phyloP scores from a whole-genome alignment of 2,113 vertebrate genomes.

The Peromyscus leucopus region DNA sequence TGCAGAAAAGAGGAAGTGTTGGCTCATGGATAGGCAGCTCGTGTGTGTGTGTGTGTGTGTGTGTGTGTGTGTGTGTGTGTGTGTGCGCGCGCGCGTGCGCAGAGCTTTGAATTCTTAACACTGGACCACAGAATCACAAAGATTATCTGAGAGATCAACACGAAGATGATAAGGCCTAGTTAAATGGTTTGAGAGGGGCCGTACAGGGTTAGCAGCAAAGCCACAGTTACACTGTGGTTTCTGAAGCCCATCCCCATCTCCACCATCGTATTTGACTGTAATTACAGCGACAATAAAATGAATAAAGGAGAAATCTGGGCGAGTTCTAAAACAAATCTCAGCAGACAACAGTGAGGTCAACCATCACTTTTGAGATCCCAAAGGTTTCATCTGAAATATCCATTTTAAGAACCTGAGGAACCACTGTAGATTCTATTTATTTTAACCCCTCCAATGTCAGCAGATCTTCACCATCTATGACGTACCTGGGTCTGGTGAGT shows the following conservation, averaged over 20 bases:
- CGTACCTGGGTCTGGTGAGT: neutral
- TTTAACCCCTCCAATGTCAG: neutral
- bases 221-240: neutral
- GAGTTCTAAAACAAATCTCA: neutral
- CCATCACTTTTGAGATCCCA: neutral
- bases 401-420: conserved; percentile 21
- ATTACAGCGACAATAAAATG: neutral
- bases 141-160: neutral
- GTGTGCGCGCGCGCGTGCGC: no score
- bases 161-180: neutral
- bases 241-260: neutral
- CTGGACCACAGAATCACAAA: neutral
- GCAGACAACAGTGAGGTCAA: neutral
- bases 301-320: neutral
- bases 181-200: neutral
- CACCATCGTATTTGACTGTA: neutral
- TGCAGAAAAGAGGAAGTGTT: neutral
- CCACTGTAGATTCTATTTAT: neutral
- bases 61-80: no score
- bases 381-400: conserved; percentile 38
- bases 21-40: no score
- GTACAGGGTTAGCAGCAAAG: neutral
- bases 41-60: no score
- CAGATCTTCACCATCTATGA: neutral
- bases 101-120: neutral